Conservation (phyloP, 2,888 invertebrate species). For the Chironomus tentans region DNA sequence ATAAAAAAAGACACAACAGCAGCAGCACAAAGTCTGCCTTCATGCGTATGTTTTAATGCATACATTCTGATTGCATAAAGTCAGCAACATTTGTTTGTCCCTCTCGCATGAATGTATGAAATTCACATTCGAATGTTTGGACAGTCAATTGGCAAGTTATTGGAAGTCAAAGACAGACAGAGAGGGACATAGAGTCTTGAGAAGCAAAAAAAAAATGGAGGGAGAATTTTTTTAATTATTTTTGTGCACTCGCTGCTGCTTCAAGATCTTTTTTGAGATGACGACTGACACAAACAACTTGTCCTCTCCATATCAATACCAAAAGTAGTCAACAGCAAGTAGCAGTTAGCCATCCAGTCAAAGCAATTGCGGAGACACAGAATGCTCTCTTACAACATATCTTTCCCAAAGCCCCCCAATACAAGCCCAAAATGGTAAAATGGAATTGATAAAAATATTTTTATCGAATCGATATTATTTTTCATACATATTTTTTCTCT, state of each 20-base stretch:
- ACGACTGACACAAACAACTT: constrained; percentile 22
- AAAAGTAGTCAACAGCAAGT: neutral
- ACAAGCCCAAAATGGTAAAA: constrained; percentile 7
- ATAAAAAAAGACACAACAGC: too few relatives aligned
- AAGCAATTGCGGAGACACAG: neutral
- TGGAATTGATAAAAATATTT: constrained; percentile 26
- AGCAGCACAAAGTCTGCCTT: neutral
- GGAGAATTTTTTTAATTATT: constrained; percentile 19
- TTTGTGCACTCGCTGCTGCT: neutral
- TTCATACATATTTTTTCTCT: neutral
- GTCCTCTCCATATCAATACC: constrained; percentile 24
- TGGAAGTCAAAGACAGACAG: neutral
- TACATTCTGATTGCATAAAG: neutral
- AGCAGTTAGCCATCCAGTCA: neutral
- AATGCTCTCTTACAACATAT: constrained; percentile 20
- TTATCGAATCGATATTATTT: constrained; percentile 17
- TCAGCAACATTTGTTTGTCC: neutral
- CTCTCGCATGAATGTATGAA: neutral
- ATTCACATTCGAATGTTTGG: too few relatives aligned
- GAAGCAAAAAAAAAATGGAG: neutral
- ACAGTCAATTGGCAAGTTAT: neutral
- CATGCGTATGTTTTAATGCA: neutral
- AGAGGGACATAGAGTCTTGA: neutral
- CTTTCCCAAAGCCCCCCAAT: neutral
- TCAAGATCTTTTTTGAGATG: neutral